phyloP scores from a whole-genome alignment of 2,113 vertebrate species.

The Climacteris rufus region DNA sequence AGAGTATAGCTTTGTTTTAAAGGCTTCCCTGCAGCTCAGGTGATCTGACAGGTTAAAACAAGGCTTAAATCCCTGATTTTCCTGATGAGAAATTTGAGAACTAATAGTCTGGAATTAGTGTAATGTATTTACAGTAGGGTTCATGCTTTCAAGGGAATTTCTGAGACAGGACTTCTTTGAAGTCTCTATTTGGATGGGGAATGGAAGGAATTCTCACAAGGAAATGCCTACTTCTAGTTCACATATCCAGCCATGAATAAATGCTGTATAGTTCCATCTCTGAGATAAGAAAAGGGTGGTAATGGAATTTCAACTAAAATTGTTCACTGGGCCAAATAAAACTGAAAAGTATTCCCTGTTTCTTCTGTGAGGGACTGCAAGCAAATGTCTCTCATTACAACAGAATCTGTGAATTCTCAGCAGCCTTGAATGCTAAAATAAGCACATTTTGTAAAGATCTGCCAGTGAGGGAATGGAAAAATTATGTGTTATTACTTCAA shows the following conservation, averaged over 20 bases:
- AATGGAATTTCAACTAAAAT: background rate
- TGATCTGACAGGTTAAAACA: background rate
- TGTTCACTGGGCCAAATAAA: background rate
- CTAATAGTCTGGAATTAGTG: background rate
- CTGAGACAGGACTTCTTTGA: background rate
- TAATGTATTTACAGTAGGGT: background rate
- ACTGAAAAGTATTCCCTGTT: background rate
- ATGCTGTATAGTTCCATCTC: background rate
- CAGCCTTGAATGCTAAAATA: constrained; percentile 11
- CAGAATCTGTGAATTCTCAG: constrained; percentile 2
- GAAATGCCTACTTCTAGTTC: background rate
- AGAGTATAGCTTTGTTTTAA: background rate
- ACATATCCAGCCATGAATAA: background rate
- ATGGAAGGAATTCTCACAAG: background rate
- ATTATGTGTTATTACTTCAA: constrained; percentile 31
- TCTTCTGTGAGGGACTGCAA: background rate
- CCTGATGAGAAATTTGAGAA: background rate
- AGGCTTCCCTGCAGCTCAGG: background rate
- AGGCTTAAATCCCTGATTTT: background rate
- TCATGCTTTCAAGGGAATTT: background rate
- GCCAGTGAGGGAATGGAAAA: constrained; percentile 29
- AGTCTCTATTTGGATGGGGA: background rate
- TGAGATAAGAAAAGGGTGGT: background rate
- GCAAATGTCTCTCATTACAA: background rate
- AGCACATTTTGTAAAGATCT: constrained; percentile 8